A percentile compares a stretch with the other conserved stretches of the same genome.
phyloP scores from a whole-genome alignment of 2,888 invertebrate genomes.

The Coleophora flavipennella region DNA sequence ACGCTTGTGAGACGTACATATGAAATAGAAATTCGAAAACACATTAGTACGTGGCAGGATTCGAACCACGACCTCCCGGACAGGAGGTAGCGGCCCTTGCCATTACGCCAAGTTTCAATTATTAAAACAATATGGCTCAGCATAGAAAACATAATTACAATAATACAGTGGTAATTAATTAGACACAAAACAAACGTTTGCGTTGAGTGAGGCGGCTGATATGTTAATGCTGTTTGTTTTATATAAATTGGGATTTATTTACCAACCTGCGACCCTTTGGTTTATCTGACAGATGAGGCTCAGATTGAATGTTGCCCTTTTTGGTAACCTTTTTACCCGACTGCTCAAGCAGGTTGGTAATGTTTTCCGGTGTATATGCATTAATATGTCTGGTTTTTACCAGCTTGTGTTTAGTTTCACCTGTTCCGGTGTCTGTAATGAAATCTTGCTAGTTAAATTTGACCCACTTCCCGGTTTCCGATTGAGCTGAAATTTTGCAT shows the following conservation, averaged over 20 bases:
- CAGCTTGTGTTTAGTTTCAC: too few relatives aligned
- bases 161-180: slow-evolving; percentile 24
- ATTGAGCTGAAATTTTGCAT: too few relatives aligned
- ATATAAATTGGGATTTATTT: slow-evolving; percentile 16
- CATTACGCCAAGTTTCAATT: too few relatives aligned
- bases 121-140: slow-evolving; percentile 12
- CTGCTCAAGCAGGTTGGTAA: not conserved
- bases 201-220: slow-evolving; percentile 17
- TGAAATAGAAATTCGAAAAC: too few relatives aligned
- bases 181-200: slow-evolving; percentile 25
- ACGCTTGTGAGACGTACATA: too few relatives aligned
- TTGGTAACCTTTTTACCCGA: not conserved
- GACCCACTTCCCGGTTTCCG: too few relatives aligned
- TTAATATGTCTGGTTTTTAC: not conserved
- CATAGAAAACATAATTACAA: slow-evolving; percentile 12
- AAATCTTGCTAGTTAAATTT: too few relatives aligned
- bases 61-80: too few relatives aligned
- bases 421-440: too few relatives aligned
- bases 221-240: slow-evolving; percentile 30
- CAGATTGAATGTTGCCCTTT: not conserved
- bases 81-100: too few relatives aligned
- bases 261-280: not conserved
- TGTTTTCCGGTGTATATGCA: not conserved
- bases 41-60: too few relatives aligned
- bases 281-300: slow-evolving; percentile 1